A percentile compares a stretch with the other conserved stretches of the same genome.
Evolutionary conservation across 2,797 vertebrate species (phyloP).

Genomic region (Amniataba percoides): DNA sequence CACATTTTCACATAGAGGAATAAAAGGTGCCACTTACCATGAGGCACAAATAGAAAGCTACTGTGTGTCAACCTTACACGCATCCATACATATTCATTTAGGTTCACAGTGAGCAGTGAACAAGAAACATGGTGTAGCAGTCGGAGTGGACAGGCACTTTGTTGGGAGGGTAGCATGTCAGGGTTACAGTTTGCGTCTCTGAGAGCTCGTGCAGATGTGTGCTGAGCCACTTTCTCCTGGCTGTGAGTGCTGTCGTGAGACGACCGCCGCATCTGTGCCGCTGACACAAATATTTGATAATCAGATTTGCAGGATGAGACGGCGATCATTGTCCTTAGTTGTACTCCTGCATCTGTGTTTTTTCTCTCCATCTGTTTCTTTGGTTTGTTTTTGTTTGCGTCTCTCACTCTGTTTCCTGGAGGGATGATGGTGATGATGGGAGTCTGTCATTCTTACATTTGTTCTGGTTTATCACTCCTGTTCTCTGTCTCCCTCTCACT

Average conservation of each 20-base stretch:
- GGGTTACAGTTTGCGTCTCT: background rate
- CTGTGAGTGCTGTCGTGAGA: constrained; percentile 1
- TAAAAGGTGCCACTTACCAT: constrained; percentile 9
- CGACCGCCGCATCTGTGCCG: background rate
- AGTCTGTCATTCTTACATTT: background rate
- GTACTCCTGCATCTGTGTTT: background rate
- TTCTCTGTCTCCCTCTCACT: background rate
- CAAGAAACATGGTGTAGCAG: background rate
- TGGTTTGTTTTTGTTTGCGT: background rate
- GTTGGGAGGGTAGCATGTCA: background rate
- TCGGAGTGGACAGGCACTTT: background rate
- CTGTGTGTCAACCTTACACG: background rate
- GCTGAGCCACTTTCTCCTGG: constrained; percentile 4
- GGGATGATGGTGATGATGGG: background rate
- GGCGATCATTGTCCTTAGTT: background rate
- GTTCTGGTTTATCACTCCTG: background rate
- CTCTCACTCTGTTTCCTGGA: background rate
- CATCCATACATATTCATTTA: background rate
- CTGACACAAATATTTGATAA: constrained; percentile 4
- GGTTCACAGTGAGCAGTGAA: background rate
- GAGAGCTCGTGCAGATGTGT: constrained; percentile 25
- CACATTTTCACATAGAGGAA: constrained; percentile 31
- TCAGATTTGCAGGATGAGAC: constrained; percentile 10
- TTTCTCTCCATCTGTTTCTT: background rate
- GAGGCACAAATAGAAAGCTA: background rate